Percentiles rank a stretch among this genome's conserved stretches.
Conservation (phyloP, 1,140 invertebrate genomes). For the Philaenus spumarius region DNA sequence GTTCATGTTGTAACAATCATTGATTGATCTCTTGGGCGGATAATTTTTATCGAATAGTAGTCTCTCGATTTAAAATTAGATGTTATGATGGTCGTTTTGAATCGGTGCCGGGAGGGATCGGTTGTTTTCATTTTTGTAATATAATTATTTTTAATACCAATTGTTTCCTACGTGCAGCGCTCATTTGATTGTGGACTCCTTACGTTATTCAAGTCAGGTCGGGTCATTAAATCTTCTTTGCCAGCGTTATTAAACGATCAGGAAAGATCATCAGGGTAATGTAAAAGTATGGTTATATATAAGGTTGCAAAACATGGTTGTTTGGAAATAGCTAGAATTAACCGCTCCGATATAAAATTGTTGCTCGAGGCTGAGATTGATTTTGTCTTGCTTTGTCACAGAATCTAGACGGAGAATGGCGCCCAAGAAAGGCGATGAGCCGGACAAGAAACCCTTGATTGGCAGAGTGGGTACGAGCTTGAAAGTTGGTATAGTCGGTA, state of each 20-base stretch:
- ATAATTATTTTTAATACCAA: constrained; percentile 18
- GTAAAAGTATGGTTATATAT: too few species aligned
- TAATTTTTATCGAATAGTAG: constrained; percentile 11
- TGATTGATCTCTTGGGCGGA: constrained; percentile 7
- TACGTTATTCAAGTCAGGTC: too few species aligned
- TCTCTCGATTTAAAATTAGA: constrained; percentile 4
- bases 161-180: constrained; percentile 6
- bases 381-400: constrained; percentile 32
- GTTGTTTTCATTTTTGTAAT: constrained; percentile 2
- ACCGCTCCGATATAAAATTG: too few species aligned
- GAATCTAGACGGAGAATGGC: constrained; percentile 54
- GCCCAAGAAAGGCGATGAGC: constrained; percentile 90
- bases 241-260: too few species aligned
- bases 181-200: constrained; percentile 6
- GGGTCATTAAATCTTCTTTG: too few species aligned
- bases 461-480: constrained; percentile 96
- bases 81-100: constrained; percentile 7
- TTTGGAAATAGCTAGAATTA: too few species aligned
- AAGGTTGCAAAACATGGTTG: too few species aligned
- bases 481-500: constrained; percentile 92
- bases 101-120: not conserved
- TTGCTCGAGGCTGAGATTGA: too few species aligned
- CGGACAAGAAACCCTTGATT: constrained; percentile 85
- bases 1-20: not conserved
- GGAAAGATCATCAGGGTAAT: too few species aligned